Percentiles rank a stretch among this genome's conserved stretches.
Conservation (phyloP, 2,113 vertebrate species). For the Poecilia latipinna region DNA sequence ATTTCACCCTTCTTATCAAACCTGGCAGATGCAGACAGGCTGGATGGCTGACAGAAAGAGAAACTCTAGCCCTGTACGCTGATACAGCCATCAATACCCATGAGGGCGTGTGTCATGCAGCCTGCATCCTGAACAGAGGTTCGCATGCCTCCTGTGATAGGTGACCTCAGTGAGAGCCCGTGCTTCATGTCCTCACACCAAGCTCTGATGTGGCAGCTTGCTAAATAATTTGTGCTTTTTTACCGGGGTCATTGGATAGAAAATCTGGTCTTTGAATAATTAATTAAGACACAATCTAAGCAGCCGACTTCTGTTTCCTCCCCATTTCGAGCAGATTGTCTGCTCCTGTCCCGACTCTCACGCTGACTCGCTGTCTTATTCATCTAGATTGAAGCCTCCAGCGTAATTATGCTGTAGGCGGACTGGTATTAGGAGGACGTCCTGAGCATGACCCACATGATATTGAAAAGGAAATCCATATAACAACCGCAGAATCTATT, state of each 20-base stretch:
- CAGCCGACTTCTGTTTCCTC: conserved; percentile 79
- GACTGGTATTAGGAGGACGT: conserved; percentile 62
- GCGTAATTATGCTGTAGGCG: conserved; percentile 47
- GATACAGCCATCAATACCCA: conserved; percentile 78
- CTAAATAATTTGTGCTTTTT: conserved; percentile 85
- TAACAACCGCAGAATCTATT: conserved; percentile 68
- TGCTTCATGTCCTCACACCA: conserved; percentile 71
- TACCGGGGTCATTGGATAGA: conserved; percentile 82
- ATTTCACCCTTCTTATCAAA: conserved; percentile 48
- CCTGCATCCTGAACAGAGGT: conserved; percentile 43
- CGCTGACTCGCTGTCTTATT: conserved; percentile 62
- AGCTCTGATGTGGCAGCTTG: conserved; percentile 78
- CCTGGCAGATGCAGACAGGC: conserved; percentile 30
- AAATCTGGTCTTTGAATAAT: conserved; percentile 81
- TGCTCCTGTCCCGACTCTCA: conserved; percentile 53
- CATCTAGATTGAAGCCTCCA: conserved; percentile 70
- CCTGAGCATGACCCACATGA: conserved; percentile 66
- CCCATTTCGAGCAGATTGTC: conserved; percentile 72
- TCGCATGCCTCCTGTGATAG: conserved; percentile 63
- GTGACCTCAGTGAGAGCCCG: conserved; percentile 59
- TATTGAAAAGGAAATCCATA: conserved; percentile 67
- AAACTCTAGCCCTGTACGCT: conserved; percentile 65
- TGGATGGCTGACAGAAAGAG: conserved; percentile 52
- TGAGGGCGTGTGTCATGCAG: conserved; percentile 60
- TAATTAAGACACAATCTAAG: conserved; percentile 81